Base-by-base conservation (phyloP, 1,140 invertebrate genomes). In the Thereuonema tuberculata region DNA sequence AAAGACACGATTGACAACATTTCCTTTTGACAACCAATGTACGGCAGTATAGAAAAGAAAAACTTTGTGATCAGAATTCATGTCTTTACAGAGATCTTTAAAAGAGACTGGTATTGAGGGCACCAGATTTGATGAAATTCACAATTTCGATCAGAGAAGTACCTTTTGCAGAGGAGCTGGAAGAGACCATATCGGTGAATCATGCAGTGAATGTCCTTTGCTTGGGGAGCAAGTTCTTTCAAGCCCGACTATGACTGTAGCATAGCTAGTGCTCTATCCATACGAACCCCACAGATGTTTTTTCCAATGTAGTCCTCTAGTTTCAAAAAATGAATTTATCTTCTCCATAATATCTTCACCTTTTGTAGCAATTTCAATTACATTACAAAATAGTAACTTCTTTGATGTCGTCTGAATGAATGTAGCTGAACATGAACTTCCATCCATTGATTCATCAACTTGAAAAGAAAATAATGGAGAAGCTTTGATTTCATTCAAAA, bases 31-130 rank as follows among this genome's bases (percentile, higher is more conserved):
- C 47, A 66, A 55, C 59, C 60, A 65, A 20, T 58, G 28, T 61
- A 62, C 58, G 52, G 62, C 52, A 25, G 59, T 65, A 60, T 65
- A 60, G n/a, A 62, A 56, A 27, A 66, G 20, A 24, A 66, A 56
- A 17, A 52, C 52, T 49, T 57, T 50, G 47, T 65, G 60, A n/a
- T 60, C 64, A 59, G 31, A n/a, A 59, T 64, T 53, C 62, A 62
- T 65, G 21, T 61, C 53, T 60, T 63, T 56, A 60, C 59, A 65
- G 26, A 64, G 31, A 58, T 64, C 29, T 55, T 54, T 62, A 9
- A 55, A 65, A 67, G 20, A 65, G 43, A 2, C 58, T 48, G 46
- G 50, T 58, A 24, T 65, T 61, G 57, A 61, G 62, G 31, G 56
- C 53, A 53, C 28, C 24, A 20, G 62, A 48, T 54, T 65, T 65